Conservation (phyloP, 2,888 invertebrate species). For the Mechanitis messenoides region DNA sequence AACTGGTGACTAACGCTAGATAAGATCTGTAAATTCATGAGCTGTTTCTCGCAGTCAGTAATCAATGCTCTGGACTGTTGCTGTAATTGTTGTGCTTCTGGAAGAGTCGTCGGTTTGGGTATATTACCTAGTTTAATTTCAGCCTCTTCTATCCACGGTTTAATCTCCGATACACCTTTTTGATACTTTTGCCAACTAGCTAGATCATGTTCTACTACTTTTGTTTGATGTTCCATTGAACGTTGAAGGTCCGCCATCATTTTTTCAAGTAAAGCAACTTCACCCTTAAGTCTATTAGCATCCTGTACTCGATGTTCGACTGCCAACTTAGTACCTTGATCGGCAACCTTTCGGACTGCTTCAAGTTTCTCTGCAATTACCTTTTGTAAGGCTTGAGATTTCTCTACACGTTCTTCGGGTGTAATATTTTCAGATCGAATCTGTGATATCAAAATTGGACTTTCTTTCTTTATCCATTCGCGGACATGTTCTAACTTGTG, state of each 20-base stretch:
- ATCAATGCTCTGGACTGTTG: slow-evolving; percentile 83
- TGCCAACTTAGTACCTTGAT: slow-evolving; percentile 85
- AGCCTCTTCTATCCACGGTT: slow-evolving; percentile 92
- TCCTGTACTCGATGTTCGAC: slow-evolving; percentile 82
- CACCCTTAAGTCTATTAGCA: slow-evolving; percentile 83
- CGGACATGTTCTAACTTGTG: slow-evolving; percentile 84
- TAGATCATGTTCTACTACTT: slow-evolving; percentile 85
- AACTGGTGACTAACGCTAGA: slow-evolving; percentile 85
- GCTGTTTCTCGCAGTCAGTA: slow-evolving; percentile 85
- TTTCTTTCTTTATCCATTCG: slow-evolving; percentile 87
- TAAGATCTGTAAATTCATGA: slow-evolving; percentile 84
- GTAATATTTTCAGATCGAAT: slow-evolving; percentile 86
- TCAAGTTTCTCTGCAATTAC: slow-evolving; percentile 86
- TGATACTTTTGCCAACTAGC: slow-evolving; percentile 92
- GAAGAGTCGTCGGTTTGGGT: slow-evolving; percentile 85
- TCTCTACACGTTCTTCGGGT: slow-evolving; percentile 88
- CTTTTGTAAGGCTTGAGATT: slow-evolving; percentile 84
- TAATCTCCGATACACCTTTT: slow-evolving; percentile 84
- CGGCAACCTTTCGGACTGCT: slow-evolving; percentile 82
- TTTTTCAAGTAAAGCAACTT: slow-evolving; percentile 84
- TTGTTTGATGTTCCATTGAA: slow-evolving; percentile 85
- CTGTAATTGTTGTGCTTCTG: slow-evolving; percentile 88
- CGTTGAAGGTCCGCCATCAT: slow-evolving; percentile 86
- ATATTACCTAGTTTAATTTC: slow-evolving; percentile 86
- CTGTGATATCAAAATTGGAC: slow-evolving; percentile 84